Evolutionary conservation across 2,888 invertebrate species (phyloP), one percentile per base, ranked within the genome.

Genomic region (Aradus depressus): DNA sequence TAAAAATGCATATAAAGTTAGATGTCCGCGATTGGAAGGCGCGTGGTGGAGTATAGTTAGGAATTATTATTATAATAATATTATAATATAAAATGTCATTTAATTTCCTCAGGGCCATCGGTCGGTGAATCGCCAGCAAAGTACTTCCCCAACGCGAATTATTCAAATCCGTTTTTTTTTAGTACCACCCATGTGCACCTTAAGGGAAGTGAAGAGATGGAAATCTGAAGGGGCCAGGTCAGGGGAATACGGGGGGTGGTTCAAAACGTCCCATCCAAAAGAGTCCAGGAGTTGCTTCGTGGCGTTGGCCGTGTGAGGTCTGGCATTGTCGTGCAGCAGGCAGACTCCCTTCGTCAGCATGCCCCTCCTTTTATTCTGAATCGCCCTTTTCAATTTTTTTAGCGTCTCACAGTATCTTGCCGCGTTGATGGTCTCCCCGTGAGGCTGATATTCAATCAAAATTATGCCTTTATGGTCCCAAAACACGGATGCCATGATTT

Each of bases 401-500:
- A 53, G 50, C 16, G 50, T 45, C 50, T 57, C 48, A 53, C 51
- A 56, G 23, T 57, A 56, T 8, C 25, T 16, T 42, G 32, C 44
- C 12, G 55, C 47, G 38, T 56, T 57, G 22, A 56, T 55, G 26
- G 47, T 55, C 35, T 50, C 39, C 42, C 54, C 50, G 12, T 31
- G 47, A 42, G 54, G 52, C 41, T 52, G 47, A 55, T 50, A 57
- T 22, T 54, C 44, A 35, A 56, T 47, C 44, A 58, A 49, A 43
- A 59, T 42, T 35, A 61, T 53, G n/a, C 58, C 56, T 48, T 58
- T 52, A 18, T 44, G 52, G 56, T 57, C 56, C 57, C 56, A 61
- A 55, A 61, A 58, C 42, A 59, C 58, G 12, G 58, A 56, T 44
- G 58, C 59, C 57, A 60, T 60, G 51, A 60, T 50, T 58, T 61